Evolutionary conservation across 2,113 vertebrate species (phyloP).

Genomic region (Sminthopsis crassicaudata): DNA sequence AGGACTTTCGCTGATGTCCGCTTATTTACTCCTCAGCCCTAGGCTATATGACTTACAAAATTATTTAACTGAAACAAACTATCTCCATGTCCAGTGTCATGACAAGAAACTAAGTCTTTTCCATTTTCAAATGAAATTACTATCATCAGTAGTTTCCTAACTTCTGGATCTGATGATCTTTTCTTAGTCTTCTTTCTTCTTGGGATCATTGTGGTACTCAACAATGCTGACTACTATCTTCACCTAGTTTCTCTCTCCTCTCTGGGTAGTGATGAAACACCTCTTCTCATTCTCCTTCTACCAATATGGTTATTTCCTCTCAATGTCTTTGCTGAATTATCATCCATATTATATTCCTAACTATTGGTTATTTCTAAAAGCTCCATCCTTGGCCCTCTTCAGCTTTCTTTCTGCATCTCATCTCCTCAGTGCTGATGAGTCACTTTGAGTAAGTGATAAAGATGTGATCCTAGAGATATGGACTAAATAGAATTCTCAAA

Average conservation of each 20-base stretch:
- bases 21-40: slow-evolving; percentile 91
- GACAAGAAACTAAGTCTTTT: too few species aligned
- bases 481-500: too few species aligned
- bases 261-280: not conserved
- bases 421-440: too few species aligned
- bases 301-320: not conserved
- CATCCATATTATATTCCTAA: not conserved
- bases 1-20: slow-evolving; percentile 94
- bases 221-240: not conserved
- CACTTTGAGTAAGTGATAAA: too few species aligned
- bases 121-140: not conserved
- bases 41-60: not conserved
- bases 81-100: not conserved
- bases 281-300: not conserved
- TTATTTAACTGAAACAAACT: not conserved
- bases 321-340: not conserved
- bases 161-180: not conserved
- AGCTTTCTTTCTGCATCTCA: not conserved
- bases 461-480: too few species aligned
- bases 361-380: not conserved
- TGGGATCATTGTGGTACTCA: not conserved
- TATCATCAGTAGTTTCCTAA: not conserved
- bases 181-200: not conserved
- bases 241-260: not conserved
- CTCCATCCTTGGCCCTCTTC: not conserved